Evolutionary conservation across 2,797 vertebrate species (phyloP).

Genomic region (Clarias fuscus): DNA sequence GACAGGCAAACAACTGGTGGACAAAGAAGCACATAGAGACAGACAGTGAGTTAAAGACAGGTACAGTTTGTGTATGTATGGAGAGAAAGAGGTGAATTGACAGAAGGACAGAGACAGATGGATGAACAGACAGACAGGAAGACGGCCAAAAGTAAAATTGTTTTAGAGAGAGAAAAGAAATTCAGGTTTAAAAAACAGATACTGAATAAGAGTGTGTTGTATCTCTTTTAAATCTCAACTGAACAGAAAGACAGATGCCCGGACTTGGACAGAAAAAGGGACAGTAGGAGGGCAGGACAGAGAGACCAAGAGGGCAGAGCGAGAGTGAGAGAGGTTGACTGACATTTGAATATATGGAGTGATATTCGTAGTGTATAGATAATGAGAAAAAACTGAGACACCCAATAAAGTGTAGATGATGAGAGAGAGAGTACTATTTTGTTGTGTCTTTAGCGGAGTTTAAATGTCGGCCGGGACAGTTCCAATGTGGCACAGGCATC

Average conservation of each 20-base stretch:
- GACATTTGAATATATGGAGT: neutral
- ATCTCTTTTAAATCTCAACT: too few relatives aligned
- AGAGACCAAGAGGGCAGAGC: too few relatives aligned
- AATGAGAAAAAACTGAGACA: neutral
- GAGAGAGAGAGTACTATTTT: neutral
- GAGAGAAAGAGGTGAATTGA: neutral
- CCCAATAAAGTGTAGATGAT: neutral
- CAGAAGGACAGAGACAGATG: constrained; percentile 15
- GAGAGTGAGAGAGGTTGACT: neutral
- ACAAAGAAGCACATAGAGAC: neutral
- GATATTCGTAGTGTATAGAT: neutral
- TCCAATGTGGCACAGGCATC: constrained; percentile 80
- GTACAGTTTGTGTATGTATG: too few relatives aligned
- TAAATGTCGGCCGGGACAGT: constrained; percentile 85
- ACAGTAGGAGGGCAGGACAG: neutral
- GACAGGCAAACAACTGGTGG: neutral
- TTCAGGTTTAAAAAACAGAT: neutral
- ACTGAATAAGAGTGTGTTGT: neutral
- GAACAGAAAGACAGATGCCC: neutral
- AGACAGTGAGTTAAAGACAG: neutral
- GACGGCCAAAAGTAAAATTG: neutral
- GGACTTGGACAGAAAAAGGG: neutral
- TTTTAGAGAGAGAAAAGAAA: neutral
- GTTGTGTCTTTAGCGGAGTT: constrained; percentile 75
- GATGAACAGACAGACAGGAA: neutral